phyloP scores from a whole-genome alignment of 2,113 vertebrate genomes.

The Canis aureus region DNA sequence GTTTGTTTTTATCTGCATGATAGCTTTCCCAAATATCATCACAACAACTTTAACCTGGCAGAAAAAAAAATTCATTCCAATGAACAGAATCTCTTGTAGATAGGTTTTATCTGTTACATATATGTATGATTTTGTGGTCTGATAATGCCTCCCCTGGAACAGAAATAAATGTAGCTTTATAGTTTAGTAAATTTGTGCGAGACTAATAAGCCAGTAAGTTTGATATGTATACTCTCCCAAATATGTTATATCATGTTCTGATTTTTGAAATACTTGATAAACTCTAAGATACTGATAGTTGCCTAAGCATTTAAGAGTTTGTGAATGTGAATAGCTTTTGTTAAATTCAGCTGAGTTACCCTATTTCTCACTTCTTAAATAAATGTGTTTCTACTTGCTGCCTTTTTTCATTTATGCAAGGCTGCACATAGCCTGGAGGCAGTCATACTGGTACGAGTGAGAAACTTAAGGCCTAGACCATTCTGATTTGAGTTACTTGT shows the following conservation, averaged over 20 bases:
- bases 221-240: neutral
- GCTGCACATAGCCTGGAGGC: neutral
- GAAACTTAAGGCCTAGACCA: neutral
- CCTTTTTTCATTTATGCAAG: neutral
- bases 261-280: constrained; percentile 23
- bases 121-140: neutral
- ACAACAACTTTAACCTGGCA: neutral
- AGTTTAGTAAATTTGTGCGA: neutral
- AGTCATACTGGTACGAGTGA: neutral
- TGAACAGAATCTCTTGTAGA: neutral
- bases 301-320: neutral
- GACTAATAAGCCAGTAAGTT: neutral
- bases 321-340: neutral
- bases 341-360: constrained; percentile 1
- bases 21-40: neutral
- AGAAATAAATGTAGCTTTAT: neutral
- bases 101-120: neutral
- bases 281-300: neutral
- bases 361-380: neutral
- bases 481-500: neutral
- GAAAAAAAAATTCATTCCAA: neutral
- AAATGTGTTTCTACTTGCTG: neutral
- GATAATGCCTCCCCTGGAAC: neutral
- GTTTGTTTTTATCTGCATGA: neutral
- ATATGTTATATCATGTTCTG: neutral